Percentiles rank a stretch among this genome's conserved stretches.
Conservation (phyloP, 2,113 vertebrate species). For the Microtus montanus region DNA sequence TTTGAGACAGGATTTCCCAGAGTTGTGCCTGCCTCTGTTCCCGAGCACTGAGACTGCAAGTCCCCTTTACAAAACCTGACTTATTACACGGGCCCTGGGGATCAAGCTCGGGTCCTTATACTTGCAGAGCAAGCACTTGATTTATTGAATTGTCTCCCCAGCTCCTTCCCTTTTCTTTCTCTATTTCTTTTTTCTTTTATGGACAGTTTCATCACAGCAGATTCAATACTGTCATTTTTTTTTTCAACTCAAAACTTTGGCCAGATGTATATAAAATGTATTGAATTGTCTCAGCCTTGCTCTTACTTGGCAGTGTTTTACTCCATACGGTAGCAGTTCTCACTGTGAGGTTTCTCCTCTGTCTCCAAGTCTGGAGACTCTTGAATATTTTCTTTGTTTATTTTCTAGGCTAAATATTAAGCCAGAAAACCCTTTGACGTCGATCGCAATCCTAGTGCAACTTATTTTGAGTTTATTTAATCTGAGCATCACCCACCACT, state of each 20-base stretch:
- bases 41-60: neutral
- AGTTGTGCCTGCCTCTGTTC: neutral
- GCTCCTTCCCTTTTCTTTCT: neutral
- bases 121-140: neutral
- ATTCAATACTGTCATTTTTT: neutral
- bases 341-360: neutral
- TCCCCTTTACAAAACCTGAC: neutral
- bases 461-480: neutral
- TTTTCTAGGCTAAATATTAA: conserved; percentile 5
- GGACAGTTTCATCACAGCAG: neutral
- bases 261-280: neutral
- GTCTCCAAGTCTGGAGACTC: neutral
- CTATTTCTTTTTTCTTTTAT: neutral
- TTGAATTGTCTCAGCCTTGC: neutral
- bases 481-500: neutral
- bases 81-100: no score
- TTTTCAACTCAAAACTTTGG: neutral
- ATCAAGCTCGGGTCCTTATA: no score
- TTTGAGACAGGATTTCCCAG: neutral
- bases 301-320: neutral
- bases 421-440: neutral
- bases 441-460: neutral
- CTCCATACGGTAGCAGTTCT: neutral
- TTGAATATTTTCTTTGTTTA: neutral
- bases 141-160: neutral